Evolutionary conservation across 2,888 invertebrate genomes (phyloP).

Genomic region (Micropterix aruncella): DNA sequence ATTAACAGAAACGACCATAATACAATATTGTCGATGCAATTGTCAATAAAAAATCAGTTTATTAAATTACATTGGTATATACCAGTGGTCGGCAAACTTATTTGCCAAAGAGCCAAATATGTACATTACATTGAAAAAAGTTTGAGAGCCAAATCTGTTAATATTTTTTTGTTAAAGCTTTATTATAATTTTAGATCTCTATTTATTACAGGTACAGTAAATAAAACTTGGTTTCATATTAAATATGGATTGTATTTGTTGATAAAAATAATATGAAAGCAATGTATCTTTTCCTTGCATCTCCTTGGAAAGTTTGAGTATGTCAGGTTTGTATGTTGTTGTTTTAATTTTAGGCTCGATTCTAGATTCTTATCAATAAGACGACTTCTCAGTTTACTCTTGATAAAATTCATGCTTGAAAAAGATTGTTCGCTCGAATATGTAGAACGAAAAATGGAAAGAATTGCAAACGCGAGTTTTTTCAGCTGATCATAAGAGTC

Average conservation of each 20-base stretch:
- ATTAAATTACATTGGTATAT: no score
- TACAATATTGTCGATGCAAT: no score
- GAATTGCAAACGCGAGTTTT: constrained; percentile 11
- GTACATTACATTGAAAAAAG: background rate
- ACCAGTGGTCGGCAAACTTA: background rate
- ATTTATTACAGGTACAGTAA: background rate
- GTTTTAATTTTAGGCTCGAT: background rate
- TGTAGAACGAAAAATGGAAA: constrained; percentile 11
- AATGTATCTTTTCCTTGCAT: background rate
- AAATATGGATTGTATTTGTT: background rate
- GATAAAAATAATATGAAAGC: background rate
- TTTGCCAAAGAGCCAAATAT: background rate
- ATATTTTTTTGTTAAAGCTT: background rate
- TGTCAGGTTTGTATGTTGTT: background rate
- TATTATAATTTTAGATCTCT: background rate
- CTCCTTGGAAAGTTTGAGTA: background rate
- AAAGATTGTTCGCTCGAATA: constrained; percentile 5
- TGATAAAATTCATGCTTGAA: background rate
- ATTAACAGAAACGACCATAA: no score
- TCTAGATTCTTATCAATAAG: background rate
- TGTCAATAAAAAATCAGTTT: no score
- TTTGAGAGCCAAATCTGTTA: background rate
- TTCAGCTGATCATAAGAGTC: constrained; percentile 9
- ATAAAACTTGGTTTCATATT: background rate
- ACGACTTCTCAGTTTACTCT: background rate